Conservation (phyloP, 2,797 vertebrate species). For the Morus bassanus region DNA sequence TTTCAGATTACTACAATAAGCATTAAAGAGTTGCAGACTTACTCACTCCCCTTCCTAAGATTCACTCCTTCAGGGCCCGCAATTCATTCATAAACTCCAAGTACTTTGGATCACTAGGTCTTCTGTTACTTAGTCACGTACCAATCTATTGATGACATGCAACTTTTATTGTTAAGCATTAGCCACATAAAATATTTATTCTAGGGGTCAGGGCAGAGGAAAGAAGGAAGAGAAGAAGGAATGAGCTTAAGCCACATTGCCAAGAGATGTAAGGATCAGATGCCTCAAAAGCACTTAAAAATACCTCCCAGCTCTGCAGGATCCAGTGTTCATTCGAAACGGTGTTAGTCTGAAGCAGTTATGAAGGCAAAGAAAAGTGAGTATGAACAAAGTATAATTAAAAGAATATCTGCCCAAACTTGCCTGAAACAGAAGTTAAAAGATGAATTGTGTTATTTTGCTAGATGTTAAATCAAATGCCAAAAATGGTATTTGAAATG, state of each 20-base stretch:
- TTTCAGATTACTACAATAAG: not conserved
- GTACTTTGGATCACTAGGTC: not conserved
- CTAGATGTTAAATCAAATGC: not conserved
- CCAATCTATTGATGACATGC: not conserved
- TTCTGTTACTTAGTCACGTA: not conserved
- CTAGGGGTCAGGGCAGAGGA: not conserved
- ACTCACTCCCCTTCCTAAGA: not conserved
- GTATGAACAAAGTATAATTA: slow-evolving; percentile 3
- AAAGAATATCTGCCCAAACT: not conserved
- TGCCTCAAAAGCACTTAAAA: not conserved
- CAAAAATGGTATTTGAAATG: not conserved
- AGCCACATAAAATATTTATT: not conserved
- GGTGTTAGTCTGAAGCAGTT: not conserved
- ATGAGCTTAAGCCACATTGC: not conserved
- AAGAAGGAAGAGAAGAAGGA: not conserved
- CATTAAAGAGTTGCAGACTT: not conserved
- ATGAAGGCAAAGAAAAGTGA: not conserved
- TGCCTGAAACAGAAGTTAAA: slow-evolving; percentile 9
- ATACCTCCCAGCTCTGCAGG: not conserved
- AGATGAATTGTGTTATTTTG: not conserved
- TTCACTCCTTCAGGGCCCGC: not conserved
- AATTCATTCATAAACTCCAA: not conserved
- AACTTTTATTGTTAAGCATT: not conserved
- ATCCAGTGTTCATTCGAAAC: not conserved
- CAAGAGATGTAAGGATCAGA: not conserved